Base-by-base conservation (phyloP, 2,888 invertebrate genomes). In the Periphyllus acericola region DNA sequence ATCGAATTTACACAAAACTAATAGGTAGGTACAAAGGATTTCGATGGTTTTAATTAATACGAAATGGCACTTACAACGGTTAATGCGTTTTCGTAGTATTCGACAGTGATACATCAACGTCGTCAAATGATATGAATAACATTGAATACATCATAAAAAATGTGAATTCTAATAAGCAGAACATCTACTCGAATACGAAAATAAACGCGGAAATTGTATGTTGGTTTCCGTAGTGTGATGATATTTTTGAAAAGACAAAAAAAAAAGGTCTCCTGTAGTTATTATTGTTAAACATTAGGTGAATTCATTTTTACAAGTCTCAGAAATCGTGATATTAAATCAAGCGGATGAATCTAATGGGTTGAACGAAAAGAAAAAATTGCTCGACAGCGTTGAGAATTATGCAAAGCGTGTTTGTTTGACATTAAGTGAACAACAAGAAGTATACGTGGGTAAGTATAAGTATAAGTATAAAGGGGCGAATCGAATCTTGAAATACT, bases 401-500 rank as follows among this genome's bases (percentile, higher is more conserved):
- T 87, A 87, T 60, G 80, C 80, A 11, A 79, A 72, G 17, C 80
- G 46, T 2, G 14, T 87, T n/a, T 87, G 86, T 32, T 46, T 87
- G 21, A 60, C 72, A 74, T 72, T 87, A n/a, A 25, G 40, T 25
- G 86, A 87, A 40, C 55, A 60, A 36, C 71, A 87, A 74, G 86
- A 87, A 81, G n/a, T 80, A 40, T 87, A 87, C 74, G 80, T 87
- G 3, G 86, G 86, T 87, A 32, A 60, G 86, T 75, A 60, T 19
- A 46, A n/a, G n/a, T n/a, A n/a, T n/a, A n/a, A n/a, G n/a, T n/a
- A n/a, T 14, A 25, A 55, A 74, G 36, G 11, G 0, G 17, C 1
- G 29, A 83, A 60, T 60, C 32, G 34, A 29, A 34, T n/a, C n/a
- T 68, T 68, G n/a, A 68, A 8, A 29, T n/a, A 60, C 5, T 25